Percentiles rank a stretch among this genome's conserved stretches.
These are phyloP conservation scores for Andrena minutula DNA, from an alignment of 2,888 invertebrate species.

Conservation along the genomic window DNA sequence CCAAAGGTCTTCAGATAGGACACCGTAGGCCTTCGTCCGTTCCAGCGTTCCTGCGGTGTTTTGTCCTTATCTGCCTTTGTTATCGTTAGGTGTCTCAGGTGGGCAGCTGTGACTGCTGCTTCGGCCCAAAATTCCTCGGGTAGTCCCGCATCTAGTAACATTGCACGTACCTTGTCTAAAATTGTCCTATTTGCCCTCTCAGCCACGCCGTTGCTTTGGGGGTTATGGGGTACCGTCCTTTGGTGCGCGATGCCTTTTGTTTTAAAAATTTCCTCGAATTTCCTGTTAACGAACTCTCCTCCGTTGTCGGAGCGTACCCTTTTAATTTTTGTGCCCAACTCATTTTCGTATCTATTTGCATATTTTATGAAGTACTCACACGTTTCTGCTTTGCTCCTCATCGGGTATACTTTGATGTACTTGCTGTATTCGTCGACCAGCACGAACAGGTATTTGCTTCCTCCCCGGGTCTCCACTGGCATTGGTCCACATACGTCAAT, in stretches of 20 bases:
- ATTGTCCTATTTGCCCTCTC: not conserved
- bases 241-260: not conserved
- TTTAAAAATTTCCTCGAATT: not conserved
- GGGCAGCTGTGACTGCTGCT: not conserved
- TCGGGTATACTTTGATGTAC: not conserved
- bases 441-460: not conserved
- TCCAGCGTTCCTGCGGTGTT: not conserved
- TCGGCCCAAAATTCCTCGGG: not conserved
- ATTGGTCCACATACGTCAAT: not conserved
- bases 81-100: not conserved
- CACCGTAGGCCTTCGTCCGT: not conserved
- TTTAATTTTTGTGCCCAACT: not conserved
- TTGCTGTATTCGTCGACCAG: not conserved
- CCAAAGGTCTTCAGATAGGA: not conserved
- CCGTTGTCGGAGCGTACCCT: conserved; percentile 1
- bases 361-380: not conserved
- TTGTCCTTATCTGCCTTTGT: not conserved
- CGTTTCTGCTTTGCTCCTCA: not conserved
- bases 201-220: not conserved
- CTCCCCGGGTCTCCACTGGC: not conserved
- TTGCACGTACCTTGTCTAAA: not conserved
- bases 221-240: not conserved
- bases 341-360: conserved; percentile 2
- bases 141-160: not conserved
- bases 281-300: not conserved